Conservation (phyloP, 2,113 vertebrate species). For the Aythya baeri region DNA sequence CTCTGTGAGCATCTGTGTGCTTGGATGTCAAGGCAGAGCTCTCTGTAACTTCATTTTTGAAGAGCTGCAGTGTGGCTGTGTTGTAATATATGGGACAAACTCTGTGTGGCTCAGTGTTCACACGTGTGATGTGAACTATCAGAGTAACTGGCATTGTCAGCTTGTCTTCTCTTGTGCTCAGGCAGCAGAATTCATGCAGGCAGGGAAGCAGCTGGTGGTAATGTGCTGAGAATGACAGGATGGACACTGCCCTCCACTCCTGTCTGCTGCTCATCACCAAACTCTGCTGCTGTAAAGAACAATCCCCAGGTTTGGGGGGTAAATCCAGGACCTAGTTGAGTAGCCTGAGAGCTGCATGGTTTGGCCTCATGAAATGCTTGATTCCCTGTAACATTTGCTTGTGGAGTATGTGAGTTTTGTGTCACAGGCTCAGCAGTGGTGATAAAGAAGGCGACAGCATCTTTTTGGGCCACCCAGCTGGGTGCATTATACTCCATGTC, state of each 20-base stretch:
- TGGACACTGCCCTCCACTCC: neutral
- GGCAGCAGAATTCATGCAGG: neutral
- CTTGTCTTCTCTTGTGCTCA: neutral
- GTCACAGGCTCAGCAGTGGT: neutral
- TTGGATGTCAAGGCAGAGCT: neutral
- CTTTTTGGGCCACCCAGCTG: neutral
- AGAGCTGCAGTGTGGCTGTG: neutral
- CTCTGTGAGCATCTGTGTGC: neutral
- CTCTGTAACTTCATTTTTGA: neutral
- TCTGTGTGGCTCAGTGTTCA: neutral
- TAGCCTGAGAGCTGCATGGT: neutral
- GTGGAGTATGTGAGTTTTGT: neutral
- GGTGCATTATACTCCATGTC: neutral
- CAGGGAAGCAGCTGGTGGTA: constrained; percentile 6
- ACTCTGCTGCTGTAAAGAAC: neutral
- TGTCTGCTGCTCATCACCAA: constrained; percentile 10
- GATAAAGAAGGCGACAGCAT: neutral
- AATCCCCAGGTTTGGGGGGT: neutral
- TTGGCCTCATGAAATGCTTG: neutral
- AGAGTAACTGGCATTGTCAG: neutral
- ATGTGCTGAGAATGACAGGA: neutral
- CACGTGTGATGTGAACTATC: neutral
- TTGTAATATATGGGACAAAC: neutral
- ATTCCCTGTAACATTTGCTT: neutral
- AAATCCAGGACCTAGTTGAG: neutral